Evolutionary conservation across 2,888 invertebrate species (phyloP), one percentile per base, ranked within the genome.

Genomic region (Alcis repandata): DNA sequence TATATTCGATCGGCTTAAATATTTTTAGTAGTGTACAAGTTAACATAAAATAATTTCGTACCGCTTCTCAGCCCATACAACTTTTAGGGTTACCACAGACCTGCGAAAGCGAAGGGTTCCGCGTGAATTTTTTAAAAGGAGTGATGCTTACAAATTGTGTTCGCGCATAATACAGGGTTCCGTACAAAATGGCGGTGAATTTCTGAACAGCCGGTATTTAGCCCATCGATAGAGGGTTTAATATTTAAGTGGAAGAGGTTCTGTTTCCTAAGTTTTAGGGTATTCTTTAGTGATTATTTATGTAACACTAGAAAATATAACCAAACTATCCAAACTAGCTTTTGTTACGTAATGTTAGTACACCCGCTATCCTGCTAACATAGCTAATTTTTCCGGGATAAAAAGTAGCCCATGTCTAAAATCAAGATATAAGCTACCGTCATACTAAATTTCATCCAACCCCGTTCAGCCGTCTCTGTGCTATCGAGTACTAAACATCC

Each of bases 111-210:
- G 51, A 38, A 63, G 68, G 66, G 54, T 65, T 38, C 62, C 58
- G 62, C 20, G 32, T 71, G 63, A 69, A 71, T 71, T 60, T 71
- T 71, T 68, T 51, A 69, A 58, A 51, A 49, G 53, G 56, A 51
- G 43, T 62, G 59, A 58, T 10, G 36, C 49, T 13, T 51, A 63
- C 59, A 56, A 56, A 59, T 46, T 45, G 61, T 8, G 22, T 41
- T 63, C 32, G 36, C 19, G 45, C 38, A 57, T 36, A 27, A 19
- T 45, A 45, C n/a, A 22, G 46, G 33, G 52, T 59, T 60, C 45
- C 54, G 48, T 52, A 59, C 48, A 56, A 46, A 46, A 36, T n/a
- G 8, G 40, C 52, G 59, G 49, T 68, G 66, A 65, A 69, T 69
- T 53, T 67, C 60, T 60, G 19, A 65, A 41, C 51, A 36, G 48